Base-by-base conservation (phyloP, 1,140 invertebrate species). In the Onthophagus taurus region DNA sequence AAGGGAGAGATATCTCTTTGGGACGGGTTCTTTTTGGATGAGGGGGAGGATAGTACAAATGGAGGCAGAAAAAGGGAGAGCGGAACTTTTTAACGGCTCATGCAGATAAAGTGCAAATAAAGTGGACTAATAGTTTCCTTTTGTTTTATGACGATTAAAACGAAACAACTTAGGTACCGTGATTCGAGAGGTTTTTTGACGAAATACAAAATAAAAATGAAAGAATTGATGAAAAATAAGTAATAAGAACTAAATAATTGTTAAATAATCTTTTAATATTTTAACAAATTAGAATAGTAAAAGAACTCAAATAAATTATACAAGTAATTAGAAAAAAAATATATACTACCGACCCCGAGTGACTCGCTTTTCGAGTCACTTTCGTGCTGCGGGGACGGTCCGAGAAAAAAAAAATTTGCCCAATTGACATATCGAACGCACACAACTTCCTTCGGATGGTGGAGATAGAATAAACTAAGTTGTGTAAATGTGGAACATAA, bases 401-500 rank as follows among this genome's bases (percentile, higher is more conserved):
- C 20, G 36, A 44, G 19, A 20, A 19, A 43, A 34, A 33, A 21
- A 29, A 43, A 38, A 36, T 44, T 35, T 33, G 42, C 42, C 43
- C 35, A 36, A 43, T 20, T 36, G 34, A 36, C 34, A 20, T 34
- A 13, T 12, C 19, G 33, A 34, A 57, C 56, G 57, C 61, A 64
- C 60, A 64, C 61, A 63, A 62, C 54, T 44, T 48, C 48, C 49
- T 6, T 53, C 53, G 18, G 21, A 39, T 39, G 21, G 20, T 39
- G 37, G 37, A 26, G 12, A 39, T 26, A 21, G 4, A 26, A 26
- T 4, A 26, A 39, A 20, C 17, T 17, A 20, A 36, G 58, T 61
- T 61, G 58, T 65, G 63, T 63, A 61, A 63, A 26, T 54, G 58
- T 64, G 54, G 56, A 59, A 60, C 53, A 56, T 58, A 61, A 39